Evolutionary conservation across 2,113 vertebrate genomes (phyloP), one percentile per base, ranked within the genome.

Genomic region (Eulacestoma nigropectus): DNA sequence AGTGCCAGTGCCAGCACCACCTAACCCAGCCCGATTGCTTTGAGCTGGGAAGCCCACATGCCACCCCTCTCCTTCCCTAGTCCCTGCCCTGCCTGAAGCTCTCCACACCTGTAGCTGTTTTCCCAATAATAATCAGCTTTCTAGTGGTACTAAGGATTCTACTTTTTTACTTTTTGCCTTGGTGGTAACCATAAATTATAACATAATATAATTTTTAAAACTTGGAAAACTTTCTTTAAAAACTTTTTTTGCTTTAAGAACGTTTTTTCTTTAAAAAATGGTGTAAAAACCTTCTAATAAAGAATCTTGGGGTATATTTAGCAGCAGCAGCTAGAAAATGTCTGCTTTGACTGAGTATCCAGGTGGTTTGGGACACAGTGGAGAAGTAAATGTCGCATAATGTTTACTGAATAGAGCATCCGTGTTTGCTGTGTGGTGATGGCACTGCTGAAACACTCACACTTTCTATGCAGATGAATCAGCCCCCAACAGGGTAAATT

Each of bases 361-460:
- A 9, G 35, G 79, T 79, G 83, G 25, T 90, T 85, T 44, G 21
- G 86, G 62, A 35, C 35, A 44, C 49, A 56, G 79, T 27, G 44
- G 53, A 75, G 83, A 57, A 80, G 63, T 37, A 57, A 94, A 78
- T 63, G 76, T 72, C 16, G 0, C 46, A 22, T 78, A 52, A 35
- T 21, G n/a, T 82, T 92, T 92, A 44, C 52, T 62, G 74, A 85
- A 16, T 41, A 27, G 56, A 81, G 64, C 52, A 47, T 60, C 64
- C 2, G 0, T 83, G 69, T 84, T 81, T 84, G 81, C 73, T 39
- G 25, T 39, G 73, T 78, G 74, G 37, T 10, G 65, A 49, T 57
- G 90, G 56, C 62, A 30, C 75, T 70, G 70, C 89, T 90, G 83
- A 84, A 87, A 56, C 74, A 73, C 27, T 67, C 21, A 25, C 26